Conservation (phyloP, 2,888 invertebrate species). For the Clistopyga incitator region DNA sequence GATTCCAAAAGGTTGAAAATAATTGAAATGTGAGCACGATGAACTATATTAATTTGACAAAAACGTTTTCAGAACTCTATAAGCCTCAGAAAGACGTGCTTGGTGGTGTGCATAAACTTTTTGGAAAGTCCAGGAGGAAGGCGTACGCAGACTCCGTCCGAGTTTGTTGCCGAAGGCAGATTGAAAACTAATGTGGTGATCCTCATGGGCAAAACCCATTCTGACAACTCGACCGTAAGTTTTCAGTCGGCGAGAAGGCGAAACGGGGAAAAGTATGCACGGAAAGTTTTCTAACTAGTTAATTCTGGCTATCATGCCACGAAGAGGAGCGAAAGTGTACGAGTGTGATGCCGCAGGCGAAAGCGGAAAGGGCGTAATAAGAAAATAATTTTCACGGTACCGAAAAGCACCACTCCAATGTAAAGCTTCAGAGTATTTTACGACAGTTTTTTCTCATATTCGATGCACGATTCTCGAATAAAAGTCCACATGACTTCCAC, state of each 20-base stretch:
- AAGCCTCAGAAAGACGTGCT: neutral
- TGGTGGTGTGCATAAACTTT: neutral
- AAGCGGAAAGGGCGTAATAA: conserved; percentile 25
- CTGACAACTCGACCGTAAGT: conserved; percentile 63
- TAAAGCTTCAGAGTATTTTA: neutral
- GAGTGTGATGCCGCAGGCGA: conserved; percentile 38
- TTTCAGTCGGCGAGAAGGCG: conserved; percentile 16
- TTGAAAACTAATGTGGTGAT: conserved; percentile 65
- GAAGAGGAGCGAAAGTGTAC: conserved; percentile 42
- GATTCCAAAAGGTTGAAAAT: neutral
- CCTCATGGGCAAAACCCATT: conserved; percentile 60
- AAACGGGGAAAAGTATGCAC: conserved; percentile 40
- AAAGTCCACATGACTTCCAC: conserved; percentile 41
- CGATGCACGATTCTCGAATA: conserved; percentile 46
- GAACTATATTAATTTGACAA: neutral
- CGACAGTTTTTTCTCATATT: conserved; percentile 21
- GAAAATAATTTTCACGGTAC: conserved; percentile 46
- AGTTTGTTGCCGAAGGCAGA: conserved; percentile 53
- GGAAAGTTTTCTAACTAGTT: conserved; percentile 66
- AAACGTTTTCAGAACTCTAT: neutral
- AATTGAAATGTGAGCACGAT: neutral
- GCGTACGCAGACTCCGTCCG: conserved; percentile 25
- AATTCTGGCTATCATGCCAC: conserved; percentile 57
- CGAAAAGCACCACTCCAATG: conserved; percentile 16
- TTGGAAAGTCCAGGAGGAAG: conserved; percentile 34